Base-by-base conservation (phyloP, 53 echinoderm and acorn worm species). In the Holothuria leucospilota region DNA sequence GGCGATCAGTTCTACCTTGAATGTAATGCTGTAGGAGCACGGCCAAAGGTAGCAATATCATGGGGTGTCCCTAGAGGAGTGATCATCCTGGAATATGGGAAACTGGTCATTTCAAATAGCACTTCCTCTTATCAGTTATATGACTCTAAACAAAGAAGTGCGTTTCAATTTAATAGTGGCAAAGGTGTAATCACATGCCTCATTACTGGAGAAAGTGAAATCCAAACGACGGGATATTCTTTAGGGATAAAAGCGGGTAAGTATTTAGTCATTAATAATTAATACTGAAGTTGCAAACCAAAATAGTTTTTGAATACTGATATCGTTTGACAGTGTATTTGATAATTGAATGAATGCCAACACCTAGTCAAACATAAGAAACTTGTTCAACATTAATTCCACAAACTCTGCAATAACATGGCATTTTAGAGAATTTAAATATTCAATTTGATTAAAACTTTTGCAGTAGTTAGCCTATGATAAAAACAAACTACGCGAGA, bases 11-110 rank as follows among this genome's bases (percentile, higher is more conserved):
- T 73, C 10, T 20, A 8, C 8, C 51, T 73, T 23, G 38, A 21
- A 9, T 73, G 73, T 27, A 73, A n/a, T 46, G 73, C 73, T 23
- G 51, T n/a, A 20, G 42, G 46, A 30, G 73, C 73, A 46, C 42
- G 25, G n/a, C 73, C 73, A 51, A 26, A 21, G 42, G 73, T 46
- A 49, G 9, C 5, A 6, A 24, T 73, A 51, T 49, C 38, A 26
- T 73, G 73, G 51, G 2, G 39, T 10, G 51, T 73, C 24, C 13
- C 51, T 2, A 46, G 6, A 21, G 73, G 6, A 26, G 51, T 73
- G 49, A 1, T 14, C 24, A 46, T 73, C 26, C 5, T 73, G 49
- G 51, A 46, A 38, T 20, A n/a, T 5, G 26, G 49, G 5, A 13
- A 29, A 24, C n/a, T 42, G 4, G 8, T 25, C 23, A 21, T 25